Base-by-base conservation (phyloP, 2,888 invertebrate genomes). In the Protophormia terraenovae region DNA sequence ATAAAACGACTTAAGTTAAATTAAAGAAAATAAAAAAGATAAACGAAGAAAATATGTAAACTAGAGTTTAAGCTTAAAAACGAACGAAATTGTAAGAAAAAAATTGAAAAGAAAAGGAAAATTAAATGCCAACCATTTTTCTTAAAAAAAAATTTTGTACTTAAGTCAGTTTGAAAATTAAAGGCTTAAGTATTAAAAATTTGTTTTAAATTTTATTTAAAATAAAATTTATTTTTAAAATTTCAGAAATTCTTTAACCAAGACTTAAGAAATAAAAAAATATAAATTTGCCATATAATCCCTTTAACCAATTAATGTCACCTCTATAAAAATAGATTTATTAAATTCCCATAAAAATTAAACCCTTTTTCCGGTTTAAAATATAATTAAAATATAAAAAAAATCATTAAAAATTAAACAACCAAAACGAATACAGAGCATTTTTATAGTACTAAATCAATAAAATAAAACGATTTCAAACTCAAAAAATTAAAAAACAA, bases 401-500 rank as follows among this genome's bases (percentile, higher is more conserved):
- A 16, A 69, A 64, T 12, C 8, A 64, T 45, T 60, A 50, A 82
- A 19, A 72, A 72, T 76, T 60, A 60, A 53, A 64, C n/a, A n/a
- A n/a, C n/a, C n/a, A n/a, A n/a, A n/a, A n/a, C n/a, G n/a, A n/a
- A n/a, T n/a, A 66, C 85, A 82, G 85, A 85, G 85, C 85, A 85
- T 85, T 82, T 82, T 85, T 75, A 82, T 50, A 85, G 85, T 85
- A 85, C 85, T 75, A 85, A 85, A 72, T 14, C 7, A 64, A 29
- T 41, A 3, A 38, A 71, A 60, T 73, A 69, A 66, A 60, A 73
- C 27, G 47, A 62, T 53, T 55, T 35, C 72, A 76, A 80, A 32
- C 55, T 27, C 27, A 66, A 47, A 66, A 62, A 67, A 64, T 8
- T 19, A 12, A 67, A 60, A 19, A 67, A 62, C n/a, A 50, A 29